Evolutionary conservation across 2,888 invertebrate species (phyloP).

Genomic region (Notocelia uddmanniana): DNA sequence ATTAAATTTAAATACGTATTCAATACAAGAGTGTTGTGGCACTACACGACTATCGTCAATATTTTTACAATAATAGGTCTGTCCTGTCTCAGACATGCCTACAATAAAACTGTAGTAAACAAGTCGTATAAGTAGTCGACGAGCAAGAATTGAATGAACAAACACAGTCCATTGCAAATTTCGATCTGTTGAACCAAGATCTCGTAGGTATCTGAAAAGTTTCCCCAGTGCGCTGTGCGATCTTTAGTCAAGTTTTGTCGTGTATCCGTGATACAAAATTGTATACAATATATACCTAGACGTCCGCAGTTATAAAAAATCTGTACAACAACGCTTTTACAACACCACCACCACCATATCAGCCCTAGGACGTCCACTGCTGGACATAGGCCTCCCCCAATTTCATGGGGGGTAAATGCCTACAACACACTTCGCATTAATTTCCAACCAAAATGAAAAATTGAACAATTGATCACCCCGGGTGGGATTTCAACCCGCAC

Average conservation of each 20-base stretch:
- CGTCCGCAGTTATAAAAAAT: background rate
- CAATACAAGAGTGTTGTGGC: conserved; percentile 14
- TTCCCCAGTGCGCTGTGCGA: background rate
- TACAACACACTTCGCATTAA: no score
- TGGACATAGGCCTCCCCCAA: no score
- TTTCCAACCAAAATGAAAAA: no score
- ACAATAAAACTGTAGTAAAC: conserved; percentile 23
- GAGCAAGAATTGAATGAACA: conserved; percentile 25
- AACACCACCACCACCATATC: no score
- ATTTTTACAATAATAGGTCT: conserved; percentile 21
- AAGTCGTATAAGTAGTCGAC: background rate
- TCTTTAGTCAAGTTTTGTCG: background rate
- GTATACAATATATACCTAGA: background rate
- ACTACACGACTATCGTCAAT: conserved; percentile 16
- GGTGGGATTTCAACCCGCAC: no score
- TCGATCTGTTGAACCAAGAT: background rate
- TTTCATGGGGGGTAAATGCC: no score
- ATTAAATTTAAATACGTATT: background rate
- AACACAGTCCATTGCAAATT: conserved; percentile 4
- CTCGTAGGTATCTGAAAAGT: background rate
- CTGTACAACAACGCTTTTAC: no score
- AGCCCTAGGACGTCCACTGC: no score
- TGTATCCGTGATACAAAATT: background rate
- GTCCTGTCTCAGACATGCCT: conserved; percentile 13
- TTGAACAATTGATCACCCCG: no score